Conservation (phyloP, 2,888 invertebrate species). For the Ichneumoninae sp. region DNA sequence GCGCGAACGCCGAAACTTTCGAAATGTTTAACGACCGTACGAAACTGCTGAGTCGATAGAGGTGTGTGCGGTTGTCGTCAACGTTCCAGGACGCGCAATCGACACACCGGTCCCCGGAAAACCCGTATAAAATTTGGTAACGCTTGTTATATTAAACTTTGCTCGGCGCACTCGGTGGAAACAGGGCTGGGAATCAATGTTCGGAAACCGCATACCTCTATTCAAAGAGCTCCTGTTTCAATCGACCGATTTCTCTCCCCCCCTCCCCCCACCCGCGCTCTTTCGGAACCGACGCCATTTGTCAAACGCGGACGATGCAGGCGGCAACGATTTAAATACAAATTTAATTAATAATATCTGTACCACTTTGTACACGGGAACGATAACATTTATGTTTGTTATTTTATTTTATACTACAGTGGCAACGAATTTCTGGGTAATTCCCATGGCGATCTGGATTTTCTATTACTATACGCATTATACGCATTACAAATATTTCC, state of each 20-base stretch:
- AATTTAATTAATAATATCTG: too few species aligned
- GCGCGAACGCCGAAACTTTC: slow-evolving; percentile 15
- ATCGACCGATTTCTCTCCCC: background rate
- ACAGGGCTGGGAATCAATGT: slow-evolving; percentile 22
- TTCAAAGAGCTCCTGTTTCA: slow-evolving; percentile 8
- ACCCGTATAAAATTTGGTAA: slow-evolving; percentile 40
- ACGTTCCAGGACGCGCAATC: slow-evolving; percentile 34
- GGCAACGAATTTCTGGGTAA: background rate
- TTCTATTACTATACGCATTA: background rate
- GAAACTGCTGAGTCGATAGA: slow-evolving; percentile 50
- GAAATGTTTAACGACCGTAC: slow-evolving; percentile 58
- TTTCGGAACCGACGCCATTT: too few species aligned
- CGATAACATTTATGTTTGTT: too few species aligned
- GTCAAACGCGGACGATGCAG: too few species aligned
- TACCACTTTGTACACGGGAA: too few species aligned
- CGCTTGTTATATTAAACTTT: slow-evolving; percentile 49
- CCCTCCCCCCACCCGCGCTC: too few species aligned
- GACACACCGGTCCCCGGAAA: slow-evolving; percentile 30
- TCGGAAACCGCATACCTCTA: slow-evolving; percentile 25
- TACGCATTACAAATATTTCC: background rate
- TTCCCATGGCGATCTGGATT: background rate
- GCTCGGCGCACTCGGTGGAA: background rate
- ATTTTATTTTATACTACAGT: background rate
- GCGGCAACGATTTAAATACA: too few species aligned
- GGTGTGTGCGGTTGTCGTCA: slow-evolving; percentile 20